phyloP scores from a whole-genome alignment of 2,888 invertebrate genomes.

The Slavum lentiscoides region DNA sequence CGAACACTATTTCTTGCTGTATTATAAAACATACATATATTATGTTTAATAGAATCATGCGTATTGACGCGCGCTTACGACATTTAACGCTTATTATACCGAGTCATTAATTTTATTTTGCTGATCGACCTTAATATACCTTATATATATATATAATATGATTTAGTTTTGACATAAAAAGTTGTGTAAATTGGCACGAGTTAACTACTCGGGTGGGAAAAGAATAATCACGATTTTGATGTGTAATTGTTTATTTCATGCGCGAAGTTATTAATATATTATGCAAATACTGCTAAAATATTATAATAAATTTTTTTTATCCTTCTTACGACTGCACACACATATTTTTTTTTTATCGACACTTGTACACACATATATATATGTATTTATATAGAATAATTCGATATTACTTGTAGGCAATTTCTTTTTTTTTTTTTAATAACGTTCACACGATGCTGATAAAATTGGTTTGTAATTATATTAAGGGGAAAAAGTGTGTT shows the following conservation, averaged over 20 bases:
- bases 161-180: neutral
- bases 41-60: too few species aligned
- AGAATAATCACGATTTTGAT: conserved; percentile 25
- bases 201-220: neutral
- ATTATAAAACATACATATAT: too few species aligned
- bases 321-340: neutral
- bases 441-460: too few species aligned
- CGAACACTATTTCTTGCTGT: too few species aligned
- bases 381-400: too few species aligned
- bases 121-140: conserved; percentile 26
- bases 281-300: neutral
- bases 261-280: conserved; percentile 6
- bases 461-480: too few species aligned
- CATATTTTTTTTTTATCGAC: too few species aligned
- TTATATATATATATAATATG: neutral
- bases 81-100: conserved; percentile 9
- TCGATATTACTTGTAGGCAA: too few species aligned
- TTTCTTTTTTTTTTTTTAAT: too few species aligned
- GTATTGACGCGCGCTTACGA: conserved; percentile 4
- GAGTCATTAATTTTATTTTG: conserved; percentile 3
- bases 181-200: conserved; percentile 42
- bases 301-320: conserved; percentile 4
- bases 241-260: conserved; percentile 25
- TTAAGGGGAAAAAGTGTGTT: too few species aligned
- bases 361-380: too few species aligned